Evolutionary conservation across 2,113 vertebrate genomes (phyloP).

Genomic region (Chamaea fasciata): DNA sequence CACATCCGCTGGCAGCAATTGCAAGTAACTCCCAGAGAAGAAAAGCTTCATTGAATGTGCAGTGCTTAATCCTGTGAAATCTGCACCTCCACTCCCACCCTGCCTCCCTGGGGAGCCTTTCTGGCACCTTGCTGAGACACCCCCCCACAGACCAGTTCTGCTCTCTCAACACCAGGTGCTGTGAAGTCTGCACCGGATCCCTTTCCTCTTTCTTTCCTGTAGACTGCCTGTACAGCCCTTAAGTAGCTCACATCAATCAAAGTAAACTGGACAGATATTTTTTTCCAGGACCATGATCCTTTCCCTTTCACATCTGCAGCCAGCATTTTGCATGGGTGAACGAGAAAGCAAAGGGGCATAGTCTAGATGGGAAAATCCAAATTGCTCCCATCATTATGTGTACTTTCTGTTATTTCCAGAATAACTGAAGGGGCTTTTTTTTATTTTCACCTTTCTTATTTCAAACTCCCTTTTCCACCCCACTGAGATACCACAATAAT

Average conservation of each 20-base stretch:
- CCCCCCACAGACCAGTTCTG: not conserved
- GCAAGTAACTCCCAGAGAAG: not conserved
- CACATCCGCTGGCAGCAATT: not conserved
- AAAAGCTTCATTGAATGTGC: rapidly evolving
- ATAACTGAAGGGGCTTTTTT: not conserved
- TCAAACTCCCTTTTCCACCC: not conserved
- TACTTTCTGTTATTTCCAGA: not conserved
- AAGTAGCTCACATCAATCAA: not conserved
- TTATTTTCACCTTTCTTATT: not conserved
- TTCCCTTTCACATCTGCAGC: not conserved
- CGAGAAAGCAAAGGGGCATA: rapidly evolving
- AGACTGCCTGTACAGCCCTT: not conserved
- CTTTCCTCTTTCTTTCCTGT: not conserved
- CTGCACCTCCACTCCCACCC: rapidly evolving
- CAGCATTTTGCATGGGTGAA: not conserved
- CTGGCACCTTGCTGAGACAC: not conserved
- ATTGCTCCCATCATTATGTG: not conserved
- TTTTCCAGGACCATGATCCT: not conserved
- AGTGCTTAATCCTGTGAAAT: not conserved
- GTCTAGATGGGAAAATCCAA: not conserved
- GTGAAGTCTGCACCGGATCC: not conserved
- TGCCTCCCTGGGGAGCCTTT: not conserved
- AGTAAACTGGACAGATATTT: not conserved
- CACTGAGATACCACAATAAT: not conserved
- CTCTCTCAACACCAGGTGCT: not conserved